phyloP scores from a whole-genome alignment of 1,140 invertebrate species.

The Zaprionus taronus region DNA sequence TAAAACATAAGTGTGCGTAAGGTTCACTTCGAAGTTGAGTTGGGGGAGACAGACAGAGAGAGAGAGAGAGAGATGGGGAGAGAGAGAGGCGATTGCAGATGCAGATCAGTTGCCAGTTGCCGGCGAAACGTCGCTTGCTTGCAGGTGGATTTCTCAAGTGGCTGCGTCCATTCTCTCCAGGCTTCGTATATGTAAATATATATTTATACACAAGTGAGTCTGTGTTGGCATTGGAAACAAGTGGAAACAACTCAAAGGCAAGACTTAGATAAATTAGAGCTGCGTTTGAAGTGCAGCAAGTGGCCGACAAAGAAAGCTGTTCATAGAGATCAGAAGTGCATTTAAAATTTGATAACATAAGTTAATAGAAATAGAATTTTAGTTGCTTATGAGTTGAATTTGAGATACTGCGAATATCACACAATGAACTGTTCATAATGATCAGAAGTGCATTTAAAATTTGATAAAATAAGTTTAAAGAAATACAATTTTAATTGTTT shows the following conservation, averaged over 20 bases:
- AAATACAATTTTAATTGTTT: not conserved
- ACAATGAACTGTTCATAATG: too few species aligned
- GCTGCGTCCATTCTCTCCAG: slow-evolving; percentile 70
- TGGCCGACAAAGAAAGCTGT: not conserved
- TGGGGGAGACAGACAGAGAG: not conserved
- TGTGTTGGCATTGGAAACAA: slow-evolving; percentile 17
- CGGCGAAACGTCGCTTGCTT: slow-evolving; percentile 28
- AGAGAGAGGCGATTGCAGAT: slow-evolving; percentile 41
- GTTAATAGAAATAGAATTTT: not conserved
- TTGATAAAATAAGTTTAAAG: not conserved
- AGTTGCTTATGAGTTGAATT: too few species aligned
- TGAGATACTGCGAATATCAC: too few species aligned
- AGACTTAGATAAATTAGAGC: slow-evolving; percentile 20
- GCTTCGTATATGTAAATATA: slow-evolving; percentile 4
- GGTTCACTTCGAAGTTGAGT: slow-evolving; percentile 28
- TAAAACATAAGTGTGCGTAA: slow-evolving; percentile 58
- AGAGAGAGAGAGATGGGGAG: not conserved
- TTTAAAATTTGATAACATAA: slow-evolving; percentile 1
- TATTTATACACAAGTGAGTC: not conserved
- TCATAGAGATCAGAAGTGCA: not conserved
- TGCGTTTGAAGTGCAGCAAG: slow-evolving; percentile 30
- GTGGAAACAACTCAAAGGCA: slow-evolving; percentile 8
- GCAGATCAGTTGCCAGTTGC: slow-evolving; percentile 59
- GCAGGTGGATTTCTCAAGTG: slow-evolving; percentile 82
- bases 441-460: not conserved